Conservation (phyloP, 2,888 invertebrate species). For the Drosophila anomelani region DNA sequence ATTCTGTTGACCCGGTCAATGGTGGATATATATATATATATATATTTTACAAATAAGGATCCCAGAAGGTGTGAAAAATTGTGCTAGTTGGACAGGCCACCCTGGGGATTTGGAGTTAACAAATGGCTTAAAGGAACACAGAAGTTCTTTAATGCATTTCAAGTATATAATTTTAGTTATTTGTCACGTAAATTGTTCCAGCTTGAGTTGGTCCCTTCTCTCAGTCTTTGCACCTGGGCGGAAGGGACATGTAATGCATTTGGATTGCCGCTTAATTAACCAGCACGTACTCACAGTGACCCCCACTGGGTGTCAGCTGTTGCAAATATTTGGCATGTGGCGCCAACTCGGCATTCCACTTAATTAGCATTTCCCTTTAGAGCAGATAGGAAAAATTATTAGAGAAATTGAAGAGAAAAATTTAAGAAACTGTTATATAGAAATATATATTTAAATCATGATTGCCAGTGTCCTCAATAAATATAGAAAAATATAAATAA, state of each 20-base stretch:
- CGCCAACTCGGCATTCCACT: conserved; percentile 37
- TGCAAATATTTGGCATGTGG: conserved; percentile 65
- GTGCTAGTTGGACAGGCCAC: conserved; percentile 52
- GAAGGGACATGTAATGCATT: conserved; percentile 56
- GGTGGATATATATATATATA: conserved; percentile 33
- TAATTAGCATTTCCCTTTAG: conserved; percentile 39
- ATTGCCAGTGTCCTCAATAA: neutral
- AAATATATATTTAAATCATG: neutral
- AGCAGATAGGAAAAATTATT: neutral
- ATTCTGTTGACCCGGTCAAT: conserved; percentile 36
- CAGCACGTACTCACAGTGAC: conserved; percentile 51
- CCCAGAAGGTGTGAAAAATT: conserved; percentile 52
- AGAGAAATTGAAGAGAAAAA: too few species aligned
- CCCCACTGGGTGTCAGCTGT: conserved; percentile 51
- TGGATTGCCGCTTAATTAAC: conserved; percentile 64
- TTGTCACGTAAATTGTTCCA: conserved; percentile 31
- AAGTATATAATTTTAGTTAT: neutral
- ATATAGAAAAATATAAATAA: neutral
- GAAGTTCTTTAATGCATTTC: neutral
- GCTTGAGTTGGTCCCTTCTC: conserved; percentile 4
- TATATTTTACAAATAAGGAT: conserved; percentile 21
- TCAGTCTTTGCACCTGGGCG: conserved; percentile 25
- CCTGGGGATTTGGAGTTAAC: conserved; percentile 12
- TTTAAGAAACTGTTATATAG: neutral
- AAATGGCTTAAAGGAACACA: neutral